Evolutionary conservation across 92 coral and sea anemone species (phyloP), one percentile per base, ranked within the genome.

Genomic region (Palythoa caribaeorum): DNA sequence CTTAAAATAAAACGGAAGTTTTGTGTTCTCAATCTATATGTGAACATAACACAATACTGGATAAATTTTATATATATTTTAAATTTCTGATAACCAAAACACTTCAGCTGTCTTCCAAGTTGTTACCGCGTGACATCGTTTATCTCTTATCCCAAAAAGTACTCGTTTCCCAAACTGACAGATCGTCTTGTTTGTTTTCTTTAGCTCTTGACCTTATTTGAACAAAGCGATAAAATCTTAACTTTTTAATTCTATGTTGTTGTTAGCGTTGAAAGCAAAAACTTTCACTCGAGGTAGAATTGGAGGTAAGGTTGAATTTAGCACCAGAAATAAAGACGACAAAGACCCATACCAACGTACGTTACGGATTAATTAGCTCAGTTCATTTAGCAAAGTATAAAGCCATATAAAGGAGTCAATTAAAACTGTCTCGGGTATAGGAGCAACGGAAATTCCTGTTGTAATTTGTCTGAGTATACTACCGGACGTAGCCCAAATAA

Each of bases 321-420:
- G 4, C 63, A 81, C 86, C 86, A 81, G 86, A 81, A 65, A 81
- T 16, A 21, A 77, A 8, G 19, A 39, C 21, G 63, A 37, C 35
- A 39, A 73, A 73, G 39, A 40, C 78, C 53, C 35, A 73, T 13
- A 13, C 66, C 0, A 15, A 0, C 9, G 66, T 59, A 13, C 66
- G 50, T 15, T 5, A 35, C 15, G 37, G 28, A 35, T 38, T 5
- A 52, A 28, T 0, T 1, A 5, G 66, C 16, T 10, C 9, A 54
- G 83, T 37, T 54, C 48, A 44, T 44, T 44, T 44, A 44, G 48
- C 48, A 44, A 44, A 44, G 3, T 44, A 12, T 59, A 59, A 59
- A 59, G 28, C 2, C 19, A 13, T n/a, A n/a, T n/a, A n/a, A 13
- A 13, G 3, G 17, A 59, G 3, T 59, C 66, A 59, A 59, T 3